Evolutionary conservation across 1,140 invertebrate genomes (phyloP), one percentile per base, ranked within the genome.

Genomic region (Gryon sp.): DNA sequence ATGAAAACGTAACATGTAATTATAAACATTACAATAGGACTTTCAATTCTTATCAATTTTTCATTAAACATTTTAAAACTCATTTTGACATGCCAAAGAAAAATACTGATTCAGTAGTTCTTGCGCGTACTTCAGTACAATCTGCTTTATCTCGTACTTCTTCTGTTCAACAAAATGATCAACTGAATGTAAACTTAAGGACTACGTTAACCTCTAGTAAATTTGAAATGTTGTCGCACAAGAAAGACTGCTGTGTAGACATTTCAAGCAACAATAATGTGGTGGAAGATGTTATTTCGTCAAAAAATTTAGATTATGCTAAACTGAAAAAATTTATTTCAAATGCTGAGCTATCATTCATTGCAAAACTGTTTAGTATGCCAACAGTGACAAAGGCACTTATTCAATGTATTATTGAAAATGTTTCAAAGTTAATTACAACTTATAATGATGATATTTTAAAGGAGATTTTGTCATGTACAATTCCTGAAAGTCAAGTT

Each of bases 331-430:
- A 52, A 22, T 6, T n/a, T 4, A 11, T 63, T 26, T 15, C 9
- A 18, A 1, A 32, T 1, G 12, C 48, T 34, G 60, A 65, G 8
- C 1, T 53, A 2, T 11, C 19, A 19, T 68, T 68, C 18, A 53
- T 68, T 12, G 2, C 28, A 6, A 57, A 68, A 50, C 57, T 68
- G 11, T 68, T 57, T 3, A 1, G 20, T 2, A 18, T 68, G 15
- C 48, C 63, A 14, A 68, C 57, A 40, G 22, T 68, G 6, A 55
- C 3, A 1, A 20, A 34, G 57, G 11, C 12, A 28, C 15, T 55
- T 26, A 34, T 68, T 15, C 63, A 68, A 34, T 8, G 8, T 8
- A 28, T 68, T 36, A 12, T 46, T 45, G 18, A 68, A 45, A 46
- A 34, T 34, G 48, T 46, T 32, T 53, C 11, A 18, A 30, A 34